Evolutionary conservation across 2,888 invertebrate species (phyloP).

Genomic region (Nymphalis urticae): DNA sequence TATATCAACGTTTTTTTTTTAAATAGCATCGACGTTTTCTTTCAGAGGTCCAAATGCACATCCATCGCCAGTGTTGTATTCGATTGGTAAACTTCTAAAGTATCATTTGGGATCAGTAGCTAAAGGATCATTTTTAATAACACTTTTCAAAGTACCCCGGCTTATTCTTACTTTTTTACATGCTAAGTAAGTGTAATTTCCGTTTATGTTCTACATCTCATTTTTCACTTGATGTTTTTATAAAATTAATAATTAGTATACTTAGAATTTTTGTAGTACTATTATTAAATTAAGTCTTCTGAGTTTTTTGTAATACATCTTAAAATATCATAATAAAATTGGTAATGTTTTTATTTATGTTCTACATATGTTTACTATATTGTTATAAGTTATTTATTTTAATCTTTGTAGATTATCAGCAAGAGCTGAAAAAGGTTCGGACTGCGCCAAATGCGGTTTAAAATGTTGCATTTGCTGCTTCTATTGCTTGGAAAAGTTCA

Average conservation of each 20-base stretch:
- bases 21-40: neutral
- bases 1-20: too few species aligned
- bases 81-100: constrained; percentile 88
- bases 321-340: too few species aligned
- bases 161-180: constrained; percentile 94
- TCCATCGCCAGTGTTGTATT: constrained; percentile 85
- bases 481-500: constrained; percentile 94
- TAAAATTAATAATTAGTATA: too few species aligned
- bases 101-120: constrained; percentile 98
- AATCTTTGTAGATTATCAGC: constrained; percentile 80
- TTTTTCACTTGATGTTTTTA: too few species aligned
- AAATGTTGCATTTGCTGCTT: constrained; percentile 95
- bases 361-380: too few species aligned
- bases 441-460: constrained; percentile 87
- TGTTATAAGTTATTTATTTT: too few species aligned
- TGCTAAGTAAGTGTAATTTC: constrained; percentile 83
- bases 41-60: constrained; percentile 85
- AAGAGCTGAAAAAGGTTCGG: constrained; percentile 86
- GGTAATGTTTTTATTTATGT: too few species aligned
- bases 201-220: too few species aligned
- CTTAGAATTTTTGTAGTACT: too few species aligned
- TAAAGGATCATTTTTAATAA: constrained; percentile 96
- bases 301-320: too few species aligned
- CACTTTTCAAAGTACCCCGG: constrained; percentile 94
- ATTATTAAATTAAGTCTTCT: too few species aligned